Evolutionary conservation across 2,888 invertebrate genomes (phyloP), one percentile per base, ranked within the genome.

Genomic region (Blastobasis adustella): DNA sequence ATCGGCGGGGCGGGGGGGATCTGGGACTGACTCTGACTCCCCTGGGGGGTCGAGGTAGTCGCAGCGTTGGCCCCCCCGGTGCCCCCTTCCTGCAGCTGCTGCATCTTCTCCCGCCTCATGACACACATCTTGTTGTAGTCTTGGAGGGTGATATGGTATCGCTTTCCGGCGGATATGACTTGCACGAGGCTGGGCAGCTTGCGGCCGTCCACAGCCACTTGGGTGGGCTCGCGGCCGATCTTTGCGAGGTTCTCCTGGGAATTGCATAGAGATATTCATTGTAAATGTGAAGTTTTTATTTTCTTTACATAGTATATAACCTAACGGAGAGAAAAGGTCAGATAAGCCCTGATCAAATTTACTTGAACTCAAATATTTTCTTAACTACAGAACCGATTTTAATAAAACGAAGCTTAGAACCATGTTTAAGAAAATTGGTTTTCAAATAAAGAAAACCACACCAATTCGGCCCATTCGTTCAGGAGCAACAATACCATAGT

Each of bases 101-200:
- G 89, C 3, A 93, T 78, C 57, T 92, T 91, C 70, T 93, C 93
- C 1, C 92, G 83, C 5, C 93, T 88, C 73, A 93, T 90, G 52
- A 93, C 90, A 73, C 93, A 93, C 93, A 94, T 93, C 59, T 94
- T 93, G 76, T 94, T 94, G 78, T 94, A 94, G 67, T 95, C 95
- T 49, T 93, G 92, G 41, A 95, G 90, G 4, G 94, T 94, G 63
- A 95, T 92, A 71, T 94, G 93, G 76, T 93, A 94, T 0, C 94
- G 92, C 66, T 93, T 93, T n/a, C 94, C 94, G 0, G 93, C 92
- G 0, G 94, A 93, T 69, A 93, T 92, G 0, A 93, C 93, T 66
- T 94, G 93, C n/a, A 94, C 92, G 36, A 93, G 80, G 52, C 92
- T 92, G 4, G 91, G 91, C 58, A 92, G 75, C 45, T 85, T 84